phyloP scores from a whole-genome alignment of 2,797 vertebrate species.

The Sparus aurata region DNA sequence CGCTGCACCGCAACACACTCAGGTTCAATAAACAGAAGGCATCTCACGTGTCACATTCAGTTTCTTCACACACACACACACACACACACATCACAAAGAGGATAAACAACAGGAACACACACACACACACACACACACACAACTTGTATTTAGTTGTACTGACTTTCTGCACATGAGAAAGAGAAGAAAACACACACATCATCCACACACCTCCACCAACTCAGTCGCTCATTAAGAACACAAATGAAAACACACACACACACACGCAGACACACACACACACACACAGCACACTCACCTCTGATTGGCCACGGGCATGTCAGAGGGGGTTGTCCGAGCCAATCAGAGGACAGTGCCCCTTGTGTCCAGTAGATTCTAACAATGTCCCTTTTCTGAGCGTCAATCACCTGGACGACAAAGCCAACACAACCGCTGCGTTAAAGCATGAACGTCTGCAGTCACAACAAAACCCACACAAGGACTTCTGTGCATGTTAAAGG shows the following conservation, averaged over 20 bases:
- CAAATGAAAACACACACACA: constrained; percentile 13
- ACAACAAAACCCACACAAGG: not conserved
- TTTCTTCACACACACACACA: constrained; percentile 1
- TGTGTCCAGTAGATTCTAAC: constrained; percentile 83
- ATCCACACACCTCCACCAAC: constrained; percentile 1
- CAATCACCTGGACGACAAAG: constrained; percentile 86
- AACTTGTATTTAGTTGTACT: not conserved
- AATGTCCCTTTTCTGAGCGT: constrained; percentile 81
- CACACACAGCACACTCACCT: constrained; percentile 84
- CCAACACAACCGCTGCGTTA: constrained; percentile 76
- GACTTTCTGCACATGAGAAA: not conserved
- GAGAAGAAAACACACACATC: not conserved
- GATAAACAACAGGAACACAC: not conserved
- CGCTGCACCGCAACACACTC: constrained; percentile 17
- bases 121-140: not conserved
- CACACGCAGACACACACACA: constrained; percentile 27
- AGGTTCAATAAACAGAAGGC: not conserved
- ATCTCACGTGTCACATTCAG: not conserved
- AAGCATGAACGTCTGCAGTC: constrained; percentile 43
- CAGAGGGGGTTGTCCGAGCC: constrained; percentile 88
- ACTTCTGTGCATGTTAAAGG: not conserved
- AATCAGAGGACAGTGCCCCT: constrained; percentile 90
- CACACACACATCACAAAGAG: not conserved
- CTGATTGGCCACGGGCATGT: constrained; percentile 91
- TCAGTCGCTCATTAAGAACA: not conserved